These are phyloP conservation scores for Chamaetylas fuelleborni DNA, from an alignment of 2,113 vertebrate species.

Conservation along the genomic window DNA sequence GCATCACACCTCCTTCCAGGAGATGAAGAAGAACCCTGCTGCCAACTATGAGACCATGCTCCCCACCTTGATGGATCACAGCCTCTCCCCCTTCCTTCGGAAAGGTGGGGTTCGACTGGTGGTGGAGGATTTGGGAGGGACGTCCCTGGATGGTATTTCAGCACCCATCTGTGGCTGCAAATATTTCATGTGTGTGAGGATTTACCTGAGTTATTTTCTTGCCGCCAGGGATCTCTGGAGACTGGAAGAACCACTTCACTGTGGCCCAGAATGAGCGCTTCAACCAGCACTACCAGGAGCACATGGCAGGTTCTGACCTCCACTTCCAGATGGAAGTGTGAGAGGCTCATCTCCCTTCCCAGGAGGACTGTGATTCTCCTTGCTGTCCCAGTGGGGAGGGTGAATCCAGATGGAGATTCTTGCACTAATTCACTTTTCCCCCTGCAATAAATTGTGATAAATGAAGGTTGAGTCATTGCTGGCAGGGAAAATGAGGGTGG, in stretches of 20 bases:
- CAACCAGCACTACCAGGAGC: constrained; percentile 46
- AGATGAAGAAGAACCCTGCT: constrained; percentile 77
- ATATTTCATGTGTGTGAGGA: background rate
- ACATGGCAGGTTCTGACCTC: constrained; percentile 52
- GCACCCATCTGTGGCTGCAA: background rate
- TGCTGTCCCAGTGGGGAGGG: accelerated
- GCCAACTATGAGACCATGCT: constrained; percentile 70
- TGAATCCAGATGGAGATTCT: background rate
- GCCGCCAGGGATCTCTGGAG: constrained; percentile 38
- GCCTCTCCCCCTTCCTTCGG: constrained; percentile 60
- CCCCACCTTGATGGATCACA: constrained; percentile 28
- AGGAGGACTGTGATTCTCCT: background rate
- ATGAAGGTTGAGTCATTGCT: background rate
- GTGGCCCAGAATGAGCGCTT: constrained; percentile 68
- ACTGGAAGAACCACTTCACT: constrained; percentile 76
- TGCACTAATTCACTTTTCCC: accelerated
- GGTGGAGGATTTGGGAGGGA: background rate
- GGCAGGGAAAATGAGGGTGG: background rate
- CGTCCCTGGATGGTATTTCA: background rate
- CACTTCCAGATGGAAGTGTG: constrained; percentile 53
- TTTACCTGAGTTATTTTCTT: background rate
- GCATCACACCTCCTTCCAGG: constrained; percentile 71
- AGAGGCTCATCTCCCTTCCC: background rate
- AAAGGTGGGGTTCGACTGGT: background rate
- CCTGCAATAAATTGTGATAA: background rate